Conservation (phyloP, 1,140 invertebrate genomes). For the Hyles euphorbiae region DNA sequence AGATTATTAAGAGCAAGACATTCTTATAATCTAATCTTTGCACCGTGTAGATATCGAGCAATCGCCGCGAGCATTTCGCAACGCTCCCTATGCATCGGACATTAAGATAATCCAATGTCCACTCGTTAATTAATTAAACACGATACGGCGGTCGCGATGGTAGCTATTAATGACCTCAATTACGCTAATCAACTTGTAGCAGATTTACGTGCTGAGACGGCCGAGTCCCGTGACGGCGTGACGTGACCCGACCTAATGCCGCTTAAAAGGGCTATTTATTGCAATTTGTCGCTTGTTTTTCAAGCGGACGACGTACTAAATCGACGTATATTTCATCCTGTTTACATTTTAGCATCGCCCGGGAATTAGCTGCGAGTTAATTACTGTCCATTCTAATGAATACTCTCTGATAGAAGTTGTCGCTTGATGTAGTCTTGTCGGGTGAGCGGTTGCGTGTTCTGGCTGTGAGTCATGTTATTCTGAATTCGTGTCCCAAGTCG, state of each 20-base stretch:
- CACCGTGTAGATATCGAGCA: background rate
- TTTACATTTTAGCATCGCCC: no score
- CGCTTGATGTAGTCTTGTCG: no score
- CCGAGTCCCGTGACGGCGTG: slow-evolving; percentile 16
- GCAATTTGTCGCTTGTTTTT: slow-evolving; percentile 14
- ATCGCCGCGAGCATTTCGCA: slow-evolving; percentile 4
- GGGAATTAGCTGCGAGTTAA: no score
- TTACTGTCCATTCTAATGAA: no score
- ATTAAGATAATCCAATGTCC: slow-evolving; percentile 59
- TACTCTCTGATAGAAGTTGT: no score
- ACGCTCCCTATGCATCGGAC: slow-evolving; percentile 26
- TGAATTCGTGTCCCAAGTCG: no score
- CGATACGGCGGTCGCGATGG: slow-evolving; percentile 52
- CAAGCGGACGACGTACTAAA: background rate
- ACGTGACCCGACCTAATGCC: slow-evolving; percentile 15
- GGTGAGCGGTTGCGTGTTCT: no score
- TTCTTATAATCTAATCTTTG: slow-evolving; percentile 1
- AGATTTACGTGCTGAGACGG: slow-evolving; percentile 44
- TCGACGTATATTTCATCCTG: no score
- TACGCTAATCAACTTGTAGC: slow-evolving; percentile 63
- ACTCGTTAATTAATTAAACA: slow-evolving; percentile 70
- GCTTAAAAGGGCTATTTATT: slow-evolving; percentile 42
- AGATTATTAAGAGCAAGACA: no score
- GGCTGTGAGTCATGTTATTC: no score
- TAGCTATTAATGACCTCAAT: slow-evolving; percentile 61